Base-by-base conservation (phyloP, 1,140 invertebrate species). In the roundworm (Caenorhabditis elegans) region DNA sequence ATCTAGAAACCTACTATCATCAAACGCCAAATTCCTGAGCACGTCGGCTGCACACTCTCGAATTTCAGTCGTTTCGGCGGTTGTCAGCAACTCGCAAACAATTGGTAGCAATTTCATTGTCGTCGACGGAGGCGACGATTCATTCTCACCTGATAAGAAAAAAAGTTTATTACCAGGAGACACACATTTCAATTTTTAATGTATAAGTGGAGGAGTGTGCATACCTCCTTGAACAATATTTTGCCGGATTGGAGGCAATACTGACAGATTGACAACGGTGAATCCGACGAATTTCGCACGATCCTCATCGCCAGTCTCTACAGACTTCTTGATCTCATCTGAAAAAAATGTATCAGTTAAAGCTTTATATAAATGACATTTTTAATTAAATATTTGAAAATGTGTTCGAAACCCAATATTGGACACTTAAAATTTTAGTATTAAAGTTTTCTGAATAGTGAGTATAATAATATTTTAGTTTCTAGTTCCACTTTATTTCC, bases 1-100 rank as follows among this genome's bases (percentile, higher is more conserved):
- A n/a, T n/a, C n/a, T n/a, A n/a, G n/a, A n/a, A 24, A 49, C 82
- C 22, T n/a, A 83, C 82, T 70, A 51, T 84, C 82, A 43, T 84
- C 82, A 46, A 84, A 84, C 15, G 76, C 19, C 79, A 84, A 39
- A 82, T 84, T 84, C 19, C 82, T 3, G n/a, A 84, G 22, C 19
- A 82, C 39, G 24, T 84, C 78, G 2, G 79, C 79, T 1, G 79
- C 82, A 55, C 84, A 76, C 70, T 48, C 48, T 60, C 46, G 48
- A 43, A 51, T 77, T 28, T 77, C 28, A 2, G 31, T 28, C 31
- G 76, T 76, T 36, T 51, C 24, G 13, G 51, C 36, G 19, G 43
- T 76, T 53, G 80, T n/a, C 60, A 70, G 28, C 60, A 70, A 28
- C 10, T 70, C 60, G 60, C 34, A 70, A 3, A 70, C 60, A n/a